Percentiles rank a stretch among this genome's conserved stretches.
These are phyloP conservation scores for Drosophila recens DNA, from an alignment of 2,888 invertebrate species.

Conservation along the genomic window DNA sequence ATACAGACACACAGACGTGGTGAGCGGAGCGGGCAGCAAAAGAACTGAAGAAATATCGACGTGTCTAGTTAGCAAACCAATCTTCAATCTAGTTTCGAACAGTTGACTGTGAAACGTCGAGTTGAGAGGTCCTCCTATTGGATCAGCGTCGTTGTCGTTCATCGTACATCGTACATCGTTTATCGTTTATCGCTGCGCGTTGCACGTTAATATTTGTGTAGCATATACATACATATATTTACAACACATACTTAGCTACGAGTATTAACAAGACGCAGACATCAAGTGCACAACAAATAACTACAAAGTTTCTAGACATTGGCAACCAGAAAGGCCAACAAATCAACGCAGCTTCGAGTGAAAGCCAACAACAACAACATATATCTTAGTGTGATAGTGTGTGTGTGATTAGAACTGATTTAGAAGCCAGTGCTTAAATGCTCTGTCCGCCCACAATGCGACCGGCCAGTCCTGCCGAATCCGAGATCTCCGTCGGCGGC, in stretches of 20 bases:
- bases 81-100: constrained; percentile 85
- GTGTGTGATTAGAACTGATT: constrained; percentile 15
- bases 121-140: constrained; percentile 83
- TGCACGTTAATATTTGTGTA: constrained; percentile 18
- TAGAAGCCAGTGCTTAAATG: constrained; percentile 70
- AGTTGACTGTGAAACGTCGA: constrained; percentile 85
- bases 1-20: constrained; percentile 33
- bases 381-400: not conserved
- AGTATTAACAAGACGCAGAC: constrained; percentile 43
- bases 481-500: constrained; percentile 85
- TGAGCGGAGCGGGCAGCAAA: constrained; percentile 67
- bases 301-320: constrained; percentile 24
- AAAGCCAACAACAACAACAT: constrained; percentile 16
- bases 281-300: constrained; percentile 34
- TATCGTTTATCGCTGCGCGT: constrained; percentile 39
- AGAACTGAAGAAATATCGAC: constrained; percentile 84
- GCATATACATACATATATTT: not conserved
- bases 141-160: constrained; percentile 71
- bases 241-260: constrained; percentile 3
- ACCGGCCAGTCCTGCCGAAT: constrained; percentile 85
- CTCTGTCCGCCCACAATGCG: constrained; percentile 85
- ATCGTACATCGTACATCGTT: constrained; percentile 35
- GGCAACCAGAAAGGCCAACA: constrained; percentile 21
- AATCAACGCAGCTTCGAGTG: constrained; percentile 24
- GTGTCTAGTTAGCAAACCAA: constrained; percentile 86